A percentile compares a stretch with the other conserved stretches of the same genome.
phyloP scores from a whole-genome alignment of 2,888 invertebrate genomes.

The Conops quadrifasciatus region DNA sequence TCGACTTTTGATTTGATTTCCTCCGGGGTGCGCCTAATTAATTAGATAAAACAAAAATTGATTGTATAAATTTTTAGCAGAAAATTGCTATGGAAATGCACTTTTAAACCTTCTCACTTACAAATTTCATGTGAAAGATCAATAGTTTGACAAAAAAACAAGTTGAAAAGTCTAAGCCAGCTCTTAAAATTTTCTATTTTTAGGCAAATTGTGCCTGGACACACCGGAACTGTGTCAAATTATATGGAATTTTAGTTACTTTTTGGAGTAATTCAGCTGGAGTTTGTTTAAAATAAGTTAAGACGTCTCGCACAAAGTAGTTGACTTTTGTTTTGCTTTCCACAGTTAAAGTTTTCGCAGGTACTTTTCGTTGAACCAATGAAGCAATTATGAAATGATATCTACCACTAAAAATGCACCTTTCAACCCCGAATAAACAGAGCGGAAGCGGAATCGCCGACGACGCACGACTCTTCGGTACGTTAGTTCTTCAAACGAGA shows the following conservation, averaged over 20 bases:
- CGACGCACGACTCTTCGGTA: constrained; percentile 26
- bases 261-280: not conserved
- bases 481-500: not conserved
- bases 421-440: constrained; percentile 46
- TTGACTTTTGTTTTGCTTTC: constrained; percentile 12
- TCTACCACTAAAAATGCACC: constrained; percentile 58
- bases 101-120: constrained; percentile 2
- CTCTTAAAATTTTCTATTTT: not conserved
- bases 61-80: constrained; percentile 7
- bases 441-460: constrained; percentile 8
- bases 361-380: constrained; percentile 43
- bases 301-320: not conserved
- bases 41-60: constrained; percentile 46
- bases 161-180: not conserved
- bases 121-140: constrained; percentile 40
- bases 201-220: not conserved
- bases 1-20: constrained; percentile 88
- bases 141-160: constrained; percentile 26
- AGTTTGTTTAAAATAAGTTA: constrained; percentile 15
- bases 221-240: not conserved
- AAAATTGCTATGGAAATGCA: constrained; percentile 21
- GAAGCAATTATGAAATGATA: constrained; percentile 53
- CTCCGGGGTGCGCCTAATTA: constrained; percentile 79
- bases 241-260: too few relatives aligned
- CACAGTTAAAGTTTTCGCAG: constrained; percentile 2